These are phyloP conservation scores for Pionites leucogaster DNA, from an alignment of 2,113 vertebrate species.

Conservation along the genomic window DNA sequence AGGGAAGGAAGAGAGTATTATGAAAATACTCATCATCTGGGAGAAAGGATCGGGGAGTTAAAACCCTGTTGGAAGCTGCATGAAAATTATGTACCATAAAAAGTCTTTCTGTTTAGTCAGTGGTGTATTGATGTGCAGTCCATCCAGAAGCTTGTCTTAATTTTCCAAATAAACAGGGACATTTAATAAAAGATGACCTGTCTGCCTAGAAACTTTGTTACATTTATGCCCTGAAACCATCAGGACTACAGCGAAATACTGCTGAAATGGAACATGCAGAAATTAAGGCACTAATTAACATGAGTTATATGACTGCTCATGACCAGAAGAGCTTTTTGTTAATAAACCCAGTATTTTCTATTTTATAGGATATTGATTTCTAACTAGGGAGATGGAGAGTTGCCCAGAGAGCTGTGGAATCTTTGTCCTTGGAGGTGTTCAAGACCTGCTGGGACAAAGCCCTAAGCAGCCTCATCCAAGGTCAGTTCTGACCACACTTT, in stretches of 20 bases:
- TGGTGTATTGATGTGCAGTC: background rate
- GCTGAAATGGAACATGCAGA: background rate
- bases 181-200: background rate
- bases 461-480: background rate
- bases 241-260: background rate
- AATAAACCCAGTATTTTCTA: background rate
- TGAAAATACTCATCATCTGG: background rate
- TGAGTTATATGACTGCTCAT: background rate
- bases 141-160: background rate
- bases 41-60: background rate
- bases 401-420: background rate
- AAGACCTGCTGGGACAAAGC: background rate
- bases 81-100: background rate
- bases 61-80: background rate
- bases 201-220: background rate
- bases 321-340: conserved; percentile 20
- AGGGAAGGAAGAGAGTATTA: background rate
- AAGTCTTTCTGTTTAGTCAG: background rate
- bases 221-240: background rate
- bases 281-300: background rate
- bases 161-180: conserved; percentile 10
- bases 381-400: background rate
- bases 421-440: background rate
- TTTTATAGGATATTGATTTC: conserved; percentile 13
- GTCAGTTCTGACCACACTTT: background rate